Conservation (phyloP, 2,797 vertebrate species). For the Alauda arvensis region DNA sequence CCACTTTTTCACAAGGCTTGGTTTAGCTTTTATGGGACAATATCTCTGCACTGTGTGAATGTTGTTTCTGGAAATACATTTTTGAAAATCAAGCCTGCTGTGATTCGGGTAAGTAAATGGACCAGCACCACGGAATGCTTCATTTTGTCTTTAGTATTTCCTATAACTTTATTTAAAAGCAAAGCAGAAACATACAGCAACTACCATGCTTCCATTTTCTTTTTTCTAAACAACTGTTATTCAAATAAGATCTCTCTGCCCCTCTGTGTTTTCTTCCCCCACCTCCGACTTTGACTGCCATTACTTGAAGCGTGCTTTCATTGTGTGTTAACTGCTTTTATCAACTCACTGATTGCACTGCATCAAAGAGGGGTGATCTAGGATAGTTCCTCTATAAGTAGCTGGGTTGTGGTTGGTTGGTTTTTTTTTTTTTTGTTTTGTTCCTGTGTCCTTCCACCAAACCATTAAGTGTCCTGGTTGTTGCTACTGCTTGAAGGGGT, state of each 20-base stretch:
- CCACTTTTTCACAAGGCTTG: not conserved
- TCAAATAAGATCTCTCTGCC: not conserved
- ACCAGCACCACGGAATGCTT: not conserved
- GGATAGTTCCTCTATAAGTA: not conserved
- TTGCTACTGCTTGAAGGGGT: not conserved
- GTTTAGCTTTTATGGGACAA: not conserved
- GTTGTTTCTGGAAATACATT: not conserved
- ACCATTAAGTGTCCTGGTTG: not conserved
- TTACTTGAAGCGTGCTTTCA: not conserved
- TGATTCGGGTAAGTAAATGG: not conserved
- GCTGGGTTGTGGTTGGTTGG: not conserved
- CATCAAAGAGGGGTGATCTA: not conserved
- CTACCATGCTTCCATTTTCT: not conserved
- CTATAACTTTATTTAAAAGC: not conserved
- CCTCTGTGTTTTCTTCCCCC: not conserved
- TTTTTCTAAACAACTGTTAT: not conserved
- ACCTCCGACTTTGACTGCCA: rapidly evolving
- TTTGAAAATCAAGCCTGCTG: not conserved
- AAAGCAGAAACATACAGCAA: not conserved
- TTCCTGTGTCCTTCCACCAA: not conserved
- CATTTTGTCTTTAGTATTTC: not conserved
- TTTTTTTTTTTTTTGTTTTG: not conserved
- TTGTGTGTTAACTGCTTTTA: not conserved
- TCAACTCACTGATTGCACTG: not conserved
- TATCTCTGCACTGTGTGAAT: not conserved